phyloP scores from a whole-genome alignment of 2,888 invertebrate genomes.

The Eristalis pertinax region DNA sequence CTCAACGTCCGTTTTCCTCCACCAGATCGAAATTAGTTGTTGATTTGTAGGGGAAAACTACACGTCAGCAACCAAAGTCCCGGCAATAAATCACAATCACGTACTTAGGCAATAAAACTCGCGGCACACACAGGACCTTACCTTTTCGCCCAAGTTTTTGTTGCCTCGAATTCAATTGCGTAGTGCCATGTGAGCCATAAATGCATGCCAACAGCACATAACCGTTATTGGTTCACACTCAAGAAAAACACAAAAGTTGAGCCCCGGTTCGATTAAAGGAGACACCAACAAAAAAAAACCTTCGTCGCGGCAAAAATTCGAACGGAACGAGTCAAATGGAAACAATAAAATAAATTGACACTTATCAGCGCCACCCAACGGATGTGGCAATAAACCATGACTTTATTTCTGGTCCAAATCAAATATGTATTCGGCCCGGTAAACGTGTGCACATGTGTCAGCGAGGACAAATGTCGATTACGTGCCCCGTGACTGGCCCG shows the following conservation, averaged over 20 bases:
- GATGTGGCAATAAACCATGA: constrained; percentile 9
- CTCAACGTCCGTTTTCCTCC: too few species aligned
- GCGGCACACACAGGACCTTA: background rate
- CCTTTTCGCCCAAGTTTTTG: background rate
- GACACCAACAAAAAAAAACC: background rate
- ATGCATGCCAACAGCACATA: background rate
- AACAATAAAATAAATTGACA: constrained; percentile 28
- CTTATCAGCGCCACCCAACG: constrained; percentile 21
- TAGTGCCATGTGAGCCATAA: background rate
- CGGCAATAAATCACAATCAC: background rate
- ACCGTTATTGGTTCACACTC: background rate
- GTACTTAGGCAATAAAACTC: background rate
- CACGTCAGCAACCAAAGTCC: background rate
- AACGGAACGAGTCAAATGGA: background rate
- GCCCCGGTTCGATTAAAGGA: background rate
- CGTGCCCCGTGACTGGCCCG: constrained; percentile 8
- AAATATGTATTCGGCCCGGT: constrained; percentile 13
- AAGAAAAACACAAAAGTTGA: background rate
- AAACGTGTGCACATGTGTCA: background rate
- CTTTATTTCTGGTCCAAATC: constrained; percentile 24
- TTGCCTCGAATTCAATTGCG: background rate
- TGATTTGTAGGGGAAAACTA: background rate
- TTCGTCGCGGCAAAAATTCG: background rate
- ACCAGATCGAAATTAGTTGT: background rate
- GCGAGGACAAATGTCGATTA: constrained; percentile 13